These are phyloP conservation scores for Pitta sordida DNA, from an alignment of 2,113 vertebrate genomes.

Conservation along the genomic window DNA sequence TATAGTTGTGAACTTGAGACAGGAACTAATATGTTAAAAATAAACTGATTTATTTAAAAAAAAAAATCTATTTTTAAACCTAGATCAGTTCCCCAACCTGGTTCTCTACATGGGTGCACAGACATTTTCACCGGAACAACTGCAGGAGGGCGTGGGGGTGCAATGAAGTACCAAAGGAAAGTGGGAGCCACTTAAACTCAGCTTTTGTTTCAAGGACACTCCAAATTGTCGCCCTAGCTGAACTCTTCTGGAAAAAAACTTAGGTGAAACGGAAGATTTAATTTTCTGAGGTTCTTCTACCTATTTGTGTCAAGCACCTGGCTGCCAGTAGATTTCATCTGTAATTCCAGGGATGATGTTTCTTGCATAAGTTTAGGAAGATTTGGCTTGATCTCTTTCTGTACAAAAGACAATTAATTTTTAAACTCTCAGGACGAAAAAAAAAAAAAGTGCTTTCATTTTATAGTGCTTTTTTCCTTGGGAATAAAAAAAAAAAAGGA, in stretches of 20 bases:
- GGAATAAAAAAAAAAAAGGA: neutral
- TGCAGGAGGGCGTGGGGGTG: neutral
- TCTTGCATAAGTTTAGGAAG: neutral
- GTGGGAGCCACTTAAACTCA: neutral
- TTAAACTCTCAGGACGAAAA: neutral
- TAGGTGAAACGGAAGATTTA: neutral
- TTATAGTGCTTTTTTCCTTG: neutral
- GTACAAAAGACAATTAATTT: neutral
- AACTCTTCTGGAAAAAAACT: neutral
- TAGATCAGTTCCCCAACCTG: neutral
- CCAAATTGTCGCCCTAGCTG: neutral
- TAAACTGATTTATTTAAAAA: conserved; percentile 6
- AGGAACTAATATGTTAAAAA: conserved; percentile 26
- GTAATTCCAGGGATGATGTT: neutral
- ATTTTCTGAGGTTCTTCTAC: neutral
- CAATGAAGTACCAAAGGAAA: neutral
- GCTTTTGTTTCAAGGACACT: neutral
- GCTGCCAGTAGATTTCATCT: neutral
- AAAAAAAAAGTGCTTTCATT: neutral
- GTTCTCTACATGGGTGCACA: neutral
- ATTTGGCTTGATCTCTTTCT: neutral
- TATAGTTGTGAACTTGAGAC: neutral
- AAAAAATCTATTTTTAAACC: conserved; percentile 22
- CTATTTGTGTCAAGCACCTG: neutral
- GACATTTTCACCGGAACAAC: conserved; percentile 7